Conservation (phyloP, 2,113 vertebrate genomes). For the Elaphurus davidianus region DNA sequence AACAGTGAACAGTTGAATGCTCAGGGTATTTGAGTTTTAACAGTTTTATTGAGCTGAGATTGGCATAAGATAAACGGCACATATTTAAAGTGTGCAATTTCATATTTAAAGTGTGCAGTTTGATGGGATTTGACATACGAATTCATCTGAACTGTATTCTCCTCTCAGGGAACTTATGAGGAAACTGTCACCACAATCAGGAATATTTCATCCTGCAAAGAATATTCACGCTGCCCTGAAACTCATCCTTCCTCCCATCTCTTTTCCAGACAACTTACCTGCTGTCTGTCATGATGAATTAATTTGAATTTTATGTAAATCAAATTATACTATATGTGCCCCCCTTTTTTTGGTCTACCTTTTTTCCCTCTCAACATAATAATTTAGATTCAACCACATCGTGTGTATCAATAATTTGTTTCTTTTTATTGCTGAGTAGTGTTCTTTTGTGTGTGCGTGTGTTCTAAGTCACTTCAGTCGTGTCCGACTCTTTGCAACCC, state of each 20-base stretch:
- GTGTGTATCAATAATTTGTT: neutral
- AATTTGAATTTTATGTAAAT: neutral
- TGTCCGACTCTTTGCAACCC: neutral
- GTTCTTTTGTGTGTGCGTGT: neutral
- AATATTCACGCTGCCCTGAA: neutral
- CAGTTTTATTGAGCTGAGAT: neutral
- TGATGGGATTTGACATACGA: neutral
- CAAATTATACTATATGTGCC: neutral
- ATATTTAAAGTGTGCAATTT: neutral
- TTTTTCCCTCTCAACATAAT: neutral
- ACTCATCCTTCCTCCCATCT: neutral
- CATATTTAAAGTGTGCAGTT: neutral
- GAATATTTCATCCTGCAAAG: neutral
- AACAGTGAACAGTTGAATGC: neutral
- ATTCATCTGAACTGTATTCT: neutral
- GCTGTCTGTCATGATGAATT: neutral
- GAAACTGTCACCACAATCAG: neutral
- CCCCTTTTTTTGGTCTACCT: neutral
- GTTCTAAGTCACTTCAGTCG: neutral
- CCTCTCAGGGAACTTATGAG: neutral
- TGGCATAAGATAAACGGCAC: neutral
- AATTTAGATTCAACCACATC: neutral
- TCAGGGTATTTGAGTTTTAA: neutral
- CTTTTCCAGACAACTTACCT: neutral
- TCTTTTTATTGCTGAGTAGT: neutral